A percentile compares a stretch with the other conserved stretches of the same genome.
Conservation (phyloP, 1,140 invertebrate genomes). For the Parapsyche elsis region DNA sequence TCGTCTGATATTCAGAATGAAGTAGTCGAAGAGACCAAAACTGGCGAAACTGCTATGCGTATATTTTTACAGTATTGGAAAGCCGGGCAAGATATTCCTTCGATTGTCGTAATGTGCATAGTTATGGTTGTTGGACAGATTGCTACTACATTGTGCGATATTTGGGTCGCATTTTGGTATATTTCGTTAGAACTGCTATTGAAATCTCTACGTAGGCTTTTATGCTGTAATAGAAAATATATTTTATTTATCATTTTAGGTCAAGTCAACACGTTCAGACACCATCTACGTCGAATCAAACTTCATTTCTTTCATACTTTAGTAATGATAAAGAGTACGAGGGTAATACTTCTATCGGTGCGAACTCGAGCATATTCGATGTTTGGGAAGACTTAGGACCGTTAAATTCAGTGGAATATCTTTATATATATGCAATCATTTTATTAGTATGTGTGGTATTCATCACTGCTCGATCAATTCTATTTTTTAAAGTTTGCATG, state of each 20-base stretch:
- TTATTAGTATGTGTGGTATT: constrained; percentile 66
- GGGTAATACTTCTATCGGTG: neutral
- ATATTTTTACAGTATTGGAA: constrained; percentile 79
- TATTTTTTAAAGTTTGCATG: constrained; percentile 85
- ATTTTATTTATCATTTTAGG: constrained; percentile 55
- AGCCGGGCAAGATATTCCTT: constrained; percentile 73
- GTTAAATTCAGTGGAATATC: constrained; percentile 63
- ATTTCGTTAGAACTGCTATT: too few species aligned
- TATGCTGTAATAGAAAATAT: too few species aligned
- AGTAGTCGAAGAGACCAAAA: constrained; percentile 63
- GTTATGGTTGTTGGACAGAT: constrained; percentile 78
- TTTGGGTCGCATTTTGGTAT: constrained; percentile 85
- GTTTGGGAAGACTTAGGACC: constrained; percentile 61
- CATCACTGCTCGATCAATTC: constrained; percentile 71
- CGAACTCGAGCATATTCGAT: neutral
- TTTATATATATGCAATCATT: constrained; percentile 64
- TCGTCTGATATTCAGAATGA: constrained; percentile 48
- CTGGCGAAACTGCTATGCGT: constrained; percentile 65
- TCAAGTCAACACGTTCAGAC: constrained; percentile 62
- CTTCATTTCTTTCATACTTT: neutral
- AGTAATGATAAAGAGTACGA: neutral
- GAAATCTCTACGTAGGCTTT: too few species aligned
- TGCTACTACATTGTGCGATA: constrained; percentile 78
- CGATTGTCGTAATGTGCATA: constrained; percentile 69
- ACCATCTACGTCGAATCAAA: neutral